Conservation (phyloP, 1,140 invertebrate genomes). For the Anthonomus grandis region DNA sequence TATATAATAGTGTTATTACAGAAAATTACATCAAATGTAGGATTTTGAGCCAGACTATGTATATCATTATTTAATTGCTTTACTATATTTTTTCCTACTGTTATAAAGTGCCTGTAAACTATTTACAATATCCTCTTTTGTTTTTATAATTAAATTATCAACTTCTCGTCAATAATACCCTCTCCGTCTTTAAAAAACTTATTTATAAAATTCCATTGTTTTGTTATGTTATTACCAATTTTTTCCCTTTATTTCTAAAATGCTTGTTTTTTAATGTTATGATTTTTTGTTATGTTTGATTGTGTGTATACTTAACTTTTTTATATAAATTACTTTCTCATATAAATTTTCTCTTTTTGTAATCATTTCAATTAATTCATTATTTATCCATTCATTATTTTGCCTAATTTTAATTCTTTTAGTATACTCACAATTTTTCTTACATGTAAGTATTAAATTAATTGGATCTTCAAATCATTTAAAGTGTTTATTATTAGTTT, state of each 20-base stretch:
- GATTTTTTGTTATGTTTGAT: too few relatives aligned
- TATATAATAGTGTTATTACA: too few relatives aligned
- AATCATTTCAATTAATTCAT: background rate
- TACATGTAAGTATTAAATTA: too few relatives aligned
- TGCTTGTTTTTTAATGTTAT: background rate
- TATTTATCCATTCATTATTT: background rate
- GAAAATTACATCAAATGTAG: too few relatives aligned
- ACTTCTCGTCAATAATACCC: background rate
- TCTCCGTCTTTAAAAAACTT: background rate
- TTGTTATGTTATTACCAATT: background rate
- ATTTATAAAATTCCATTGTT: background rate
- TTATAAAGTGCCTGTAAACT: background rate
- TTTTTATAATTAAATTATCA: background rate
- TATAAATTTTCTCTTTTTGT: background rate
- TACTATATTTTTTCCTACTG: background rate
- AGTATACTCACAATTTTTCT: background rate
- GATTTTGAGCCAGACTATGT: too few relatives aligned
- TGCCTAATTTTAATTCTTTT: background rate
- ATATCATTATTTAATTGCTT: background rate
- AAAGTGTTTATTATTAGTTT: too few relatives aligned
- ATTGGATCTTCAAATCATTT: too few relatives aligned
- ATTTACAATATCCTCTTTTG: background rate
- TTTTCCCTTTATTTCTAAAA: background rate
- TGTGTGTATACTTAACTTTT: too few relatives aligned
- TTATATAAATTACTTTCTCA: background rate